A percentile compares a stretch with the other conserved stretches of the same genome.
phyloP scores from a whole-genome alignment of 2,888 invertebrate genomes.

The Scaptomyza parva region DNA sequence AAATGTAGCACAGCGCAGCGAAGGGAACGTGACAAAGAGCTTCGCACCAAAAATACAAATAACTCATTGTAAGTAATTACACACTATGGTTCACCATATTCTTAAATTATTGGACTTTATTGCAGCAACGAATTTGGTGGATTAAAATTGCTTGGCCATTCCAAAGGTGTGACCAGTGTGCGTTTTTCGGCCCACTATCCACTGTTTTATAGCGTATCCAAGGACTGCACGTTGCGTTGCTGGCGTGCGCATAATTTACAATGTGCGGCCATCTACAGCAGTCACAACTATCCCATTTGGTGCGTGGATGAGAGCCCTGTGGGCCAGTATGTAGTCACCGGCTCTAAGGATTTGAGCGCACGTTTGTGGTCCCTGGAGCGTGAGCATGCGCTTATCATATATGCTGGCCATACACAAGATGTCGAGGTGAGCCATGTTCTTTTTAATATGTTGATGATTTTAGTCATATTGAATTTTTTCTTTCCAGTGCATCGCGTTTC shows the following conservation, averaged over 20 bases:
- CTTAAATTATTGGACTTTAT: neutral
- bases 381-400: conserved; percentile 92
- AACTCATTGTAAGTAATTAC: conserved; percentile 81
- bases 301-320: conserved; percentile 90
- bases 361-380: conserved; percentile 93
- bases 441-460: neutral
- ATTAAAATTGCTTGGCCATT: conserved; percentile 89
- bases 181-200: conserved; percentile 87
- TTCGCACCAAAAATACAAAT: conserved; percentile 69
- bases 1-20: conserved; percentile 48
- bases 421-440: conserved; percentile 89
- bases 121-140: conserved; percentile 85
- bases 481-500: conserved; percentile 88
- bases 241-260: conserved; percentile 89
- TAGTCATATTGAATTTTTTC: neutral
- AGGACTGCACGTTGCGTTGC: conserved; percentile 91
- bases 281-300: conserved; percentile 96
- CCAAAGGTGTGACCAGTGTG: conserved; percentile 88
- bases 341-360: conserved; percentile 94
- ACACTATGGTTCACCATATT: neutral
- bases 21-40: conserved; percentile 45
- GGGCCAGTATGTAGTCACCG: conserved; percentile 94
- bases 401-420: conserved; percentile 95
- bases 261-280: conserved; percentile 88
- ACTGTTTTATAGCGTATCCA: conserved; percentile 89